A percentile compares a stretch with the other conserved stretches of the same genome.
phyloP scores from a whole-genome alignment of 2,888 invertebrate species.

The Cacoxenus indagator region DNA sequence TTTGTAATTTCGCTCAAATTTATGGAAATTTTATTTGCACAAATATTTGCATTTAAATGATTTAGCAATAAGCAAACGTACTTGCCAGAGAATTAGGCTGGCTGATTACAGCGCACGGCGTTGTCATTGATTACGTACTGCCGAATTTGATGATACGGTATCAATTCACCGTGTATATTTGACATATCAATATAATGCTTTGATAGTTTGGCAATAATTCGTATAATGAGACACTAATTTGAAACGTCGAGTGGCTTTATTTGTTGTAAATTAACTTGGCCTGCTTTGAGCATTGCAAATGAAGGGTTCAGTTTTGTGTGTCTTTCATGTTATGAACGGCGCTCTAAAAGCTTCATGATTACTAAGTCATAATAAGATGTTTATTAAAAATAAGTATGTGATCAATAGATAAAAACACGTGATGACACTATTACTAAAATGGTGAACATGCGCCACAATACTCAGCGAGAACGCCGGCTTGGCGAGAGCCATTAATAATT shows the following conservation, averaged over 20 bases:
- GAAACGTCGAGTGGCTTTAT: not conserved
- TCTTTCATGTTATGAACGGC: too few relatives aligned
- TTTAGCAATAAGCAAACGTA: not conserved
- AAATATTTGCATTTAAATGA: not conserved
- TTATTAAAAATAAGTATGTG: too few relatives aligned
- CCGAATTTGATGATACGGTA: not conserved
- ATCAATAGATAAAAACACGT: too few relatives aligned
- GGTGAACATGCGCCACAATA: too few relatives aligned
- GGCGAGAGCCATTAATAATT: too few relatives aligned
- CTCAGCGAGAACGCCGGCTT: too few relatives aligned
- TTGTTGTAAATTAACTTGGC: not conserved
- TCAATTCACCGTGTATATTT: not conserved
- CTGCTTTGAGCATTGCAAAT: not conserved
- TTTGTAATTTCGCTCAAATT: not conserved
- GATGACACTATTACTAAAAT: too few relatives aligned
- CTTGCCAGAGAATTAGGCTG: not conserved
- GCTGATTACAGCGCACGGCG: not conserved
- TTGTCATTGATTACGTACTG: not conserved
- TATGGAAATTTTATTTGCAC: not conserved
- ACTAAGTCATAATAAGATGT: too few relatives aligned
- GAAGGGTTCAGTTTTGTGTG: not conserved
- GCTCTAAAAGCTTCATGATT: too few relatives aligned
- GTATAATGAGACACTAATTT: not conserved
- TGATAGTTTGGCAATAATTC: not conserved
- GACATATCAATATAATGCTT: not conserved